phyloP scores from a whole-genome alignment of 2,113 vertebrate species.

The Rallus limicola region DNA sequence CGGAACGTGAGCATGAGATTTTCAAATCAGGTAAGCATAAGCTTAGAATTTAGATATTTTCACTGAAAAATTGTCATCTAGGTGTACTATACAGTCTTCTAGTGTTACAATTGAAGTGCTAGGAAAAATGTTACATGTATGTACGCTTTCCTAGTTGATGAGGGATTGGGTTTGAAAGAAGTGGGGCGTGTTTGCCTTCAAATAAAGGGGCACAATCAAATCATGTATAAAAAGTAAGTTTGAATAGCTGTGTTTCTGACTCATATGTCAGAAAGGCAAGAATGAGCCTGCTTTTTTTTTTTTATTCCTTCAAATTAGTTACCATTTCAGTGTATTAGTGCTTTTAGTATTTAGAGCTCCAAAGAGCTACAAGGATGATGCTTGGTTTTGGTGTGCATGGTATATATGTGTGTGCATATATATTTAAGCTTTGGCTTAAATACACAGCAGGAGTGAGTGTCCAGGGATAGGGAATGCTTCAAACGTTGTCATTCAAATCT shows the following conservation, averaged over 20 bases:
- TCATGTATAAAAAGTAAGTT: neutral
- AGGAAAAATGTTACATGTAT: neutral
- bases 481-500: neutral
- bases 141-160: neutral
- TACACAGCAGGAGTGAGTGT: neutral
- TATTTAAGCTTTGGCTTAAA: neutral
- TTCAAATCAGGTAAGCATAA: constrained; percentile 89
- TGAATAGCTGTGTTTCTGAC: neutral
- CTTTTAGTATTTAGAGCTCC: neutral
- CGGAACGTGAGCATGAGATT: constrained; percentile 95
- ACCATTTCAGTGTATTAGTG: neutral
- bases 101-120: neutral
- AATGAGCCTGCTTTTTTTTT: neutral
- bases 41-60: neutral
- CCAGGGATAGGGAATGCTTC: neutral
- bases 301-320: neutral
- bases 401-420: neutral
- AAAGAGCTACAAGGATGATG: neutral
- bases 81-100: rapidly evolving
- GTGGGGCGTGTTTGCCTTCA: neutral
- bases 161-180: neutral
- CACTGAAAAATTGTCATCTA: neutral
- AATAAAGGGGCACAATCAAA: neutral
- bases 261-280: neutral
- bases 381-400: neutral